Evolutionary conservation across 2,797 vertebrate species (phyloP).

Genomic region (Pelodytes ibericus): DNA sequence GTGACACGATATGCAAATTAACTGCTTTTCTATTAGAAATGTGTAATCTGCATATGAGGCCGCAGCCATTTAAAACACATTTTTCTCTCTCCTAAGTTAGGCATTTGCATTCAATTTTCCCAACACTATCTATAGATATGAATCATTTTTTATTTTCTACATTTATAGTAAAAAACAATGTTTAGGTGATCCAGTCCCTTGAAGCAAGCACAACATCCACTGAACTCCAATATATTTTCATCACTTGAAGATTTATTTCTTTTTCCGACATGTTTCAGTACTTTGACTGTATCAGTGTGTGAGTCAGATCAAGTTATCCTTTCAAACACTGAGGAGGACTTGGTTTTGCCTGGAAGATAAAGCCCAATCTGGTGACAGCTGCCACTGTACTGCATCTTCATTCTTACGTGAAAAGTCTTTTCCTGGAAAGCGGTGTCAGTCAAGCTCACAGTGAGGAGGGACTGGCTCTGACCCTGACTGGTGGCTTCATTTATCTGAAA

Average conservation of each 20-base stretch:
- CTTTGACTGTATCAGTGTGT: background rate
- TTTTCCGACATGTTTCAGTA: background rate
- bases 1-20: no score
- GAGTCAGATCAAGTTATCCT: constrained; percentile 8
- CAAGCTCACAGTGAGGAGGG: constrained; percentile 10
- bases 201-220: constrained; percentile 8
- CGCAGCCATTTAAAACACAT: no score
- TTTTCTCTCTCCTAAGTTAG: no score
- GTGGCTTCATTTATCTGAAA: background rate
- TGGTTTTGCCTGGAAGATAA: constrained; percentile 33
- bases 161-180: no score
- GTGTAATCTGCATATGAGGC: no score
- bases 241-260: background rate
- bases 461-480: background rate
- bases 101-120: no score
- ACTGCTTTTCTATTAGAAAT: no score
- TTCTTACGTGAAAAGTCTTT: constrained; percentile 48
- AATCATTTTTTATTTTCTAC: no score
- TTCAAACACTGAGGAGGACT: constrained; percentile 20
- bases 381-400: constrained; percentile 54
- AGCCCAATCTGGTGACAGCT: constrained; percentile 58
- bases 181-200: no score
- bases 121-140: no score
- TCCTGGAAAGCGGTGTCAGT: constrained; percentile 20
- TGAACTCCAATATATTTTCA: background rate